Percentiles rank a stretch among this genome's conserved stretches.
Evolutionary conservation across 2,113 vertebrate species (phyloP).

Genomic region (Chroicocephalus ridibundus): DNA sequence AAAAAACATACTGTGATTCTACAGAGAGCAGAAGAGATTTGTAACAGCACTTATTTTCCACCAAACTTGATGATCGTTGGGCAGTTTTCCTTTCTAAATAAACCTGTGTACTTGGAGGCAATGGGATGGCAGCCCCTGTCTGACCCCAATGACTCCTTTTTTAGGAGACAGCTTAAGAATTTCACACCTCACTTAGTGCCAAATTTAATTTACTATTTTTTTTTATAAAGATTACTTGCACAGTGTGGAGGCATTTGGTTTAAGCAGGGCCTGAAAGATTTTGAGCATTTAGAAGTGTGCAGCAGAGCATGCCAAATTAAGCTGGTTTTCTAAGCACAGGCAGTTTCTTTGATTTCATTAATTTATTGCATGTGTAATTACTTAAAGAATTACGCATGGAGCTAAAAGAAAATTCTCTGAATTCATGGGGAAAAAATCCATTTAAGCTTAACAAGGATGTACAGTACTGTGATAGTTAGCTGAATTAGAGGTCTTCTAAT

Average conservation of each 20-base stretch:
- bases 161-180: slow-evolving; percentile 7
- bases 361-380: slow-evolving; percentile 61
- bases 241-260: slow-evolving; percentile 35
- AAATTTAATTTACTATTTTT: slow-evolving; percentile 30
- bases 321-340: slow-evolving; percentile 35
- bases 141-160: neutral
- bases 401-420: slow-evolving; percentile 14
- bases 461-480: neutral
- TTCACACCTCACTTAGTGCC: slow-evolving; percentile 47
- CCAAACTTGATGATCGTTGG: neutral
- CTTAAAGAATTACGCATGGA: slow-evolving; percentile 29
- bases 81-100: neutral
- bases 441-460: slow-evolving; percentile 3
- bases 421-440: neutral
- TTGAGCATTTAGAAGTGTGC: slow-evolving; percentile 13
- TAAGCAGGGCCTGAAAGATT: slow-evolving; percentile 27
- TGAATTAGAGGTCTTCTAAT: neutral
- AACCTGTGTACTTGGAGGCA: neutral
- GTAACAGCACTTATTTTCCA: neutral
- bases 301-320: slow-evolving; percentile 60
- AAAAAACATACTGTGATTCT: neutral
- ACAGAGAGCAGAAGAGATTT: neutral
- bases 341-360: slow-evolving; percentile 57
- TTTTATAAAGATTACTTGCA: slow-evolving; percentile 37
- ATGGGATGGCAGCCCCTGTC: neutral